Percentiles rank a stretch among this genome's conserved stretches.
These are phyloP conservation scores for Ptychadena robeensis DNA, from an alignment of 2,797 vertebrate species.

Conservation along the genomic window DNA sequence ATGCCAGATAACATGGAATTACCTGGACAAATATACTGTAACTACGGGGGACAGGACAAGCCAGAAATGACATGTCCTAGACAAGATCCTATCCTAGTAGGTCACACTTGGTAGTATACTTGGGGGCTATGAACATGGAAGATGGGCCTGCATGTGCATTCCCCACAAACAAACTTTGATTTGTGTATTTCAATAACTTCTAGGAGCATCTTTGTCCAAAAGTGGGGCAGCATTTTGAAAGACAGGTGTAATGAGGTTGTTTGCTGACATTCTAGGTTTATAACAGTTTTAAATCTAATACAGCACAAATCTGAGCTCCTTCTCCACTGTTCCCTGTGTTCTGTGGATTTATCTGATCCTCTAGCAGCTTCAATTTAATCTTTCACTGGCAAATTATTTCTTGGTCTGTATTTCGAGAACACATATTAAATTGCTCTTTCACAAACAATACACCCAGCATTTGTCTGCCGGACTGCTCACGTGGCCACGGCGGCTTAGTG, in stretches of 20 bases:
- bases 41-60: too few relatives aligned
- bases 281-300: conserved; percentile 30
- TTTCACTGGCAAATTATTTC: conserved; percentile 48
- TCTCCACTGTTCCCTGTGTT: background rate
- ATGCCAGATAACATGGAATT: too few relatives aligned
- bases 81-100: too few relatives aligned
- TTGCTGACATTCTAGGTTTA: background rate
- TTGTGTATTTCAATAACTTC: background rate
- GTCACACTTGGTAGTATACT: too few relatives aligned
- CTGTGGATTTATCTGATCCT: conserved; percentile 48
- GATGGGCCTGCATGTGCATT: background rate
- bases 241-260: background rate
- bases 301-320: conserved; percentile 7
- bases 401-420: conserved; percentile 44
- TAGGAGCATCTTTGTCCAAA: background rate
- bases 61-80: too few relatives aligned
- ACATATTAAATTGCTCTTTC: conserved; percentile 52
- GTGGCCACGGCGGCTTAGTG: background rate
- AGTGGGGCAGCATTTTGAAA: conserved; percentile 4
- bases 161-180: background rate
- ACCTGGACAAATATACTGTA: too few relatives aligned
- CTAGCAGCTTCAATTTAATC: conserved; percentile 49
- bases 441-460: conserved; percentile 42
- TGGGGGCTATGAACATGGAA: background rate
- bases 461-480: conserved; percentile 41